Conservation (phyloP, 2,113 vertebrate genomes). For the Otocyon megalotis region DNA sequence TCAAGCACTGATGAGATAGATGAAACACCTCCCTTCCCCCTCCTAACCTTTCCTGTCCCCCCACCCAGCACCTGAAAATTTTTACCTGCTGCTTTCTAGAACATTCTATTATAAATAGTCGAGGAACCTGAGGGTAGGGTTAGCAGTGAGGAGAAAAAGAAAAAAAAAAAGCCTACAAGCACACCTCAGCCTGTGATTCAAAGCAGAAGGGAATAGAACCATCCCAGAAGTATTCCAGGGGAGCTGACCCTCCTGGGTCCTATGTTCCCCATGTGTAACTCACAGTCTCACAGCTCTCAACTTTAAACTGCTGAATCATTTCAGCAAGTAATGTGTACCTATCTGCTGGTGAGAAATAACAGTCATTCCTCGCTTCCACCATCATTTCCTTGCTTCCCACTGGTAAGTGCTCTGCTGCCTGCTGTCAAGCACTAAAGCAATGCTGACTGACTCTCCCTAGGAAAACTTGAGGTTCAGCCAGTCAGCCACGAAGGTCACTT, state of each 20-base stretch:
- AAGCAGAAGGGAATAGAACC: slow-evolving; percentile 73
- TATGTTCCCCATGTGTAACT: not conserved
- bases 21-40: not conserved
- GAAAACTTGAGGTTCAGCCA: slow-evolving; percentile 64
- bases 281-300: slow-evolving; percentile 47
- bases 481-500: slow-evolving; percentile 69
- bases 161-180: not conserved
- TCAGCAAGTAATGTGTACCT: slow-evolving; percentile 67
- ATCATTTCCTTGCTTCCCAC: slow-evolving; percentile 74
- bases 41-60: not conserved
- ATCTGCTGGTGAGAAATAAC: slow-evolving; percentile 77
- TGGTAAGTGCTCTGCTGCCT: slow-evolving; percentile 48
- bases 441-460: slow-evolving; percentile 62
- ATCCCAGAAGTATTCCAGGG: slow-evolving; percentile 66
- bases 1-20: slow-evolving; percentile 48
- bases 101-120: slow-evolving; percentile 21
- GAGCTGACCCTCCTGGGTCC: slow-evolving; percentile 54
- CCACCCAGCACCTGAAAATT: not conserved
- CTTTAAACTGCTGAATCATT: slow-evolving; percentile 77
- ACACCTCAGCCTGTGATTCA: slow-evolving; percentile 51
- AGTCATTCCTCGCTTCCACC: slow-evolving; percentile 69
- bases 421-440: slow-evolving; percentile 58
- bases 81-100: slow-evolving; percentile 36
- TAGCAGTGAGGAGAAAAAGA: not conserved
- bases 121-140: not conserved